Conservation (phyloP, 2,888 invertebrate genomes). For the Teleiodes luculella region DNA sequence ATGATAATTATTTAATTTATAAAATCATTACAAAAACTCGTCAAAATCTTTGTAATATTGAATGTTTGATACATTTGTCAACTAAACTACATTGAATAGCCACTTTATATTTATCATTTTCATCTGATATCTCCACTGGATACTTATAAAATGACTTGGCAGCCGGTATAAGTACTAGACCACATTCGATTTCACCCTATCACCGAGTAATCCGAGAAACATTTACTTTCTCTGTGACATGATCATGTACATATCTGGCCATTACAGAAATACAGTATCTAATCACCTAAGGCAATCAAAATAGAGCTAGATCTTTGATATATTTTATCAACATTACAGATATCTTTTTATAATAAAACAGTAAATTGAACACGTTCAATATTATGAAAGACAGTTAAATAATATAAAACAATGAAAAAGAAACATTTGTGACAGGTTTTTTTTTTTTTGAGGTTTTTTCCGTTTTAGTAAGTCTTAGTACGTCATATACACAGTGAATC, state of each 20-base stretch:
- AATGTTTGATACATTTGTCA: too few species aligned
- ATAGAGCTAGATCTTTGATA: neutral
- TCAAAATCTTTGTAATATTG: too few species aligned
- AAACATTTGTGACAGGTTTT: too few species aligned
- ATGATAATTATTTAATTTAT: too few species aligned
- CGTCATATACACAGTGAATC: too few species aligned
- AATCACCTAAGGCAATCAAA: conserved; percentile 29
- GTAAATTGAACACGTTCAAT: neutral
- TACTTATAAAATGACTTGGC: neutral
- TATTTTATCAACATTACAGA: neutral
- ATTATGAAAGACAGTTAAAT: neutral
- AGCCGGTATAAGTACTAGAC: neutral
- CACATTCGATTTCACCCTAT: conserved; percentile 1
- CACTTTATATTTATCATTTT: too few species aligned
- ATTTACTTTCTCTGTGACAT: conserved; percentile 25
- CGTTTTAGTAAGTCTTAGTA: too few species aligned
- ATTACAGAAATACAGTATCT: conserved; percentile 33
- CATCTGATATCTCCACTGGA: neutral
- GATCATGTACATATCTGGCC: conserved; percentile 29
- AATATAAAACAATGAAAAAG: neutral
- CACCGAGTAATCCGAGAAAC: conserved; percentile 12
- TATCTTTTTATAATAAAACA: neutral
- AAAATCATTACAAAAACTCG: too few species aligned
- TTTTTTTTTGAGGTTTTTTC: too few species aligned
- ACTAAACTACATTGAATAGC: too few species aligned